Evolutionary conservation across 2,888 invertebrate species (phyloP).

Genomic region (Coelinius sp.): DNA sequence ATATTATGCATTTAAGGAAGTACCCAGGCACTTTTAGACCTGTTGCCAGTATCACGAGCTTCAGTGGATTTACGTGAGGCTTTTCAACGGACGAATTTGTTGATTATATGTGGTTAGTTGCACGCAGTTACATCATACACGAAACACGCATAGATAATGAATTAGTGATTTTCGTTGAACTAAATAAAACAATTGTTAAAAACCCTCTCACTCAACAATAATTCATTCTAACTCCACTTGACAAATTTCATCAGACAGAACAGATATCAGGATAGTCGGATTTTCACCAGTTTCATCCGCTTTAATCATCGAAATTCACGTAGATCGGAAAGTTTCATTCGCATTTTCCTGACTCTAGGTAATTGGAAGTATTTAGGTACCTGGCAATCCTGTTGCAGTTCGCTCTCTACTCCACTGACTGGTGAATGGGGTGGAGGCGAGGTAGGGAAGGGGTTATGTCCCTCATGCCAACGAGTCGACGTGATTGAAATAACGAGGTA

Average conservation of each 20-base stretch:
- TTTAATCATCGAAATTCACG: background rate
- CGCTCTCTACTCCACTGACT: background rate
- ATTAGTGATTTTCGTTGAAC: background rate
- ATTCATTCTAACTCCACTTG: background rate
- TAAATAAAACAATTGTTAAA: constrained; percentile 1
- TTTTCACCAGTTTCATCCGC: background rate
- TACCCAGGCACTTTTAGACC: constrained; percentile 40
- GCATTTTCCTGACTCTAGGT: constrained; percentile 31
- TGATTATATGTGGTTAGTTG: too few relatives aligned
- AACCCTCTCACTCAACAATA: background rate
- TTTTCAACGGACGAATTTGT: too few relatives aligned
- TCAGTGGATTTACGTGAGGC: too few relatives aligned
- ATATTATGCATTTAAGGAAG: constrained; percentile 2
- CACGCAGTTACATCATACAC: too few relatives aligned
- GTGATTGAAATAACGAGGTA: constrained; percentile 51
- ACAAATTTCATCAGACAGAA: constrained; percentile 4
- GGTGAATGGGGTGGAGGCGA: background rate
- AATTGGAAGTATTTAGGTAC: constrained; percentile 57
- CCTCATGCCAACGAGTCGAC: constrained; percentile 43
- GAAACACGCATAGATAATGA: too few relatives aligned
- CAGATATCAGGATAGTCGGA: background rate
- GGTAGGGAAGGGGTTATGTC: constrained; percentile 11
- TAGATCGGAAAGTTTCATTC: constrained; percentile 17
- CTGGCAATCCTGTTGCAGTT: constrained; percentile 49
- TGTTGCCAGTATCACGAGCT: constrained; percentile 47